Evolutionary conservation across 1,140 invertebrate genomes (phyloP), one percentile per base, ranked within the genome.

Genomic region (Lepidurus arcticus): DNA sequence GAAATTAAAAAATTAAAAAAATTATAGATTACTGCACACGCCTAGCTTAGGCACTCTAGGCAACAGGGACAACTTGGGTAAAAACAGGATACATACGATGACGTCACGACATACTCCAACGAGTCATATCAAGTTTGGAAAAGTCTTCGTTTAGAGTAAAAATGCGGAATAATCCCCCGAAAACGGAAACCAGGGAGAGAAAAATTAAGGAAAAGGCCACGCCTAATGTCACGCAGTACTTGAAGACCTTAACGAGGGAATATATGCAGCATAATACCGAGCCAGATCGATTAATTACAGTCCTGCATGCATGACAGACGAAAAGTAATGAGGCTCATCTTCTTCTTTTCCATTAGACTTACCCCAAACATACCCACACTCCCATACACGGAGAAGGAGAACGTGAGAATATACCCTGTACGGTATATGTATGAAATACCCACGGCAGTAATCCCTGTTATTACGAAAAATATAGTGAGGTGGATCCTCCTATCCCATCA

Each of bases 241-340:
- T n/a, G 53, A 21, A 21, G 16, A 65, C 53, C 21, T 21, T 13
- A 65, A 65, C 16, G 10, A 47, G 45, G 10, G 5, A 47, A 65
- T 65, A 21, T 21, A 21, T 65, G 13, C 53, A 11, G 53, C 13
- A 65, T 21, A 7, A 21, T 65, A 65, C 53, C 16, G 16, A 65
- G 53, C 6, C 53, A 65, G 53, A 65, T 65, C 53, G 53, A 65
- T 65, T 65, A 65, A 65, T 65, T 65, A 65, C 13, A 65, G 53
- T 65, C 53, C 21, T 65, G 53, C 53, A n/a, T 65, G 53, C 53
- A 65, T 65, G 53, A 65, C 53, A 65, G 53, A 65, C 53, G 53
- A 65, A 65, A 65, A 65, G 53, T 65, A 65, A 65, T 65, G 53
- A 65, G 53, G 53, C 53, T 65, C 53, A 65, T 65, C 53, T 65